These are phyloP conservation scores for Sebastes matsubarae DNA, from an alignment of 2,797 vertebrate genomes.

Conservation along the genomic window DNA sequence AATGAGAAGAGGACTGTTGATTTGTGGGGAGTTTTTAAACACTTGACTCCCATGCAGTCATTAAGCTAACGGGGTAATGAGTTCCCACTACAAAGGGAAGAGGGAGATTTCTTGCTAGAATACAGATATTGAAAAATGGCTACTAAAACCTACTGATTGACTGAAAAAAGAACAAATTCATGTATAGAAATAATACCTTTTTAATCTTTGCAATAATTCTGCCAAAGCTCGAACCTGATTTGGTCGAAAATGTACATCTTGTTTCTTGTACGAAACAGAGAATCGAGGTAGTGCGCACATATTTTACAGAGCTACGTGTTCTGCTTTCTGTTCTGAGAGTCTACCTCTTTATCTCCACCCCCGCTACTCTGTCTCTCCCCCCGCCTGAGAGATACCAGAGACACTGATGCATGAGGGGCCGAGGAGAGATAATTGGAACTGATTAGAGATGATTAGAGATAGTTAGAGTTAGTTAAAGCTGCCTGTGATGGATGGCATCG, in stretches of 20 bases:
- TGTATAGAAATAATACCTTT: neutral
- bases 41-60: slow-evolving; percentile 60
- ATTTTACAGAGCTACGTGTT: neutral
- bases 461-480: slow-evolving; percentile 72
- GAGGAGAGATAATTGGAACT: slow-evolving; percentile 75
- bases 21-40: slow-evolving; percentile 64
- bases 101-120: slow-evolving; percentile 22
- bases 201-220: slow-evolving; percentile 4
- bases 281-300: neutral
- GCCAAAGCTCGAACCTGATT: neutral
- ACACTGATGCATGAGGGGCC: slow-evolving; percentile 67
- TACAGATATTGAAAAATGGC: neutral
- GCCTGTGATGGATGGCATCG: slow-evolving; percentile 69
- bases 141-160: neutral
- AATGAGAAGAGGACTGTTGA: slow-evolving; percentile 63
- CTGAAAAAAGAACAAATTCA: neutral
- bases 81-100: slow-evolving; percentile 52
- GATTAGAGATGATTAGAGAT: slow-evolving; percentile 76
- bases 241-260: neutral
- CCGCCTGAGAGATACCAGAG: slow-evolving; percentile 49
- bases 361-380: slow-evolving; percentile 28
- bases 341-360: slow-evolving; percentile 27
- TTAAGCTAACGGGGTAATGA: slow-evolving; percentile 64
- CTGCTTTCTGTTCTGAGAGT: slow-evolving; percentile 17
- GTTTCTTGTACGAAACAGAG: neutral